Evolutionary conservation across 2,797 vertebrate species (phyloP).

Genomic region (Platalea minor): DNA sequence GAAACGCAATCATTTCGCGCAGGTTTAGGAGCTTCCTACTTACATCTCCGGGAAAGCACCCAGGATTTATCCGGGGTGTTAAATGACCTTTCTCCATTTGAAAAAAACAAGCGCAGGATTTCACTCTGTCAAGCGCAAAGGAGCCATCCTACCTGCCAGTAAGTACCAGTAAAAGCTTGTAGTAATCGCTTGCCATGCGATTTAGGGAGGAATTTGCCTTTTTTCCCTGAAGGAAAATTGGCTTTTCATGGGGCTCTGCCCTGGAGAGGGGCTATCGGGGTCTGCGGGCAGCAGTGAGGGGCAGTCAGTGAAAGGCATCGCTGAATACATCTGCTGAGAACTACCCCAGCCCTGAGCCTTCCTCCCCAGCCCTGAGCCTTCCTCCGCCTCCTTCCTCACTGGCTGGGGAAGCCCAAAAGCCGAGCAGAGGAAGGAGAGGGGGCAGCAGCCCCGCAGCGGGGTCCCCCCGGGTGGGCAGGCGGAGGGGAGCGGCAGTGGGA

Average conservation of each 20-base stretch:
- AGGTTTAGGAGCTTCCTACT: neutral
- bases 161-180: neutral
- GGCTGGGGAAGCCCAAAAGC: neutral
- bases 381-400: neutral
- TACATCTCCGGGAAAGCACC: neutral
- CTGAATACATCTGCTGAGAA: neutral
- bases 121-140: neutral
- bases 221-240: neutral
- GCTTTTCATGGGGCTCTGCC: neutral
- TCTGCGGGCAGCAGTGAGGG: neutral
- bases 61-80: neutral
- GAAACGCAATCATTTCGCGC: rapidly evolving
- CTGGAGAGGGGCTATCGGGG: neutral
- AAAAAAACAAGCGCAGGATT: neutral
- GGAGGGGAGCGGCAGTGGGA: rapidly evolving
- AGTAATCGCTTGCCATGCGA: rapidly evolving
- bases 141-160: neutral
- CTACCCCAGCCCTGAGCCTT: neutral
- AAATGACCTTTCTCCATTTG: neutral
- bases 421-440: neutral
- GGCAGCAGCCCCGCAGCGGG: rapidly evolving
- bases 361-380: neutral
- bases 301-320: neutral
- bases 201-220: neutral
- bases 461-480: rapidly evolving